A percentile compares a stretch with the other conserved stretches of the same genome.
phyloP scores from a whole-genome alignment of 2,113 vertebrate genomes.

The Steatornis caripensis region DNA sequence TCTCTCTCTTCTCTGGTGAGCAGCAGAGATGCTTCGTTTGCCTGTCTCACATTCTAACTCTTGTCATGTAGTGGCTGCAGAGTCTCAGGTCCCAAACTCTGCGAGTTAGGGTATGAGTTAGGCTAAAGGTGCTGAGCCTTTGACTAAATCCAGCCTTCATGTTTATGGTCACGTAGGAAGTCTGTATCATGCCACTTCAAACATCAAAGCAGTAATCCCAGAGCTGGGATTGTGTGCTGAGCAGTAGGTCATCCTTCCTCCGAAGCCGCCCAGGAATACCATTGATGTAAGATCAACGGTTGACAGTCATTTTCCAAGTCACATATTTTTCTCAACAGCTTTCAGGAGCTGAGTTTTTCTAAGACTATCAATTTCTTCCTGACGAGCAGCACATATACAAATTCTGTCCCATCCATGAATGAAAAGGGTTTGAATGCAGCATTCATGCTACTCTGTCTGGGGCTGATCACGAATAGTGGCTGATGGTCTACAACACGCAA shows the following conservation, averaged over 20 bases:
- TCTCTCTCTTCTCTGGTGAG: background rate
- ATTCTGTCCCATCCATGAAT: background rate
- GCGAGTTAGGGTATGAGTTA: background rate
- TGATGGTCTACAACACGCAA: rapidly evolving
- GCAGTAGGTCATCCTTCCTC: background rate
- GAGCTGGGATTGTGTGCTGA: background rate
- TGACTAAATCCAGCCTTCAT: background rate
- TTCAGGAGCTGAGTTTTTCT: background rate
- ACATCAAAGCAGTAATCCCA: background rate
- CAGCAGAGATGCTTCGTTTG: background rate
- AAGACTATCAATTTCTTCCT: background rate
- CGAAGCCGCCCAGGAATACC: background rate
- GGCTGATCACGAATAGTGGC: background rate
- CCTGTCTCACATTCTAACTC: background rate
- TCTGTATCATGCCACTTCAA: background rate
- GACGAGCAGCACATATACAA: background rate
- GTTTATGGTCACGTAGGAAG: background rate
- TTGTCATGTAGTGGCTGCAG: rapidly evolving
- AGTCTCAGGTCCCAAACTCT: background rate
- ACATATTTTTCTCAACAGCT: background rate
- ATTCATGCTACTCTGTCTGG: background rate
- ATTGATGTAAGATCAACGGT: rapidly evolving
- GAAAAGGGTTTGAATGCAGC: background rate
- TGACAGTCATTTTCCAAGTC: background rate
- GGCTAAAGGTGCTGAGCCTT: background rate